Percentiles rank a stretch among this genome's conserved stretches.
Conservation (phyloP, 2,888 invertebrate genomes). For the Resseliella maxima region DNA sequence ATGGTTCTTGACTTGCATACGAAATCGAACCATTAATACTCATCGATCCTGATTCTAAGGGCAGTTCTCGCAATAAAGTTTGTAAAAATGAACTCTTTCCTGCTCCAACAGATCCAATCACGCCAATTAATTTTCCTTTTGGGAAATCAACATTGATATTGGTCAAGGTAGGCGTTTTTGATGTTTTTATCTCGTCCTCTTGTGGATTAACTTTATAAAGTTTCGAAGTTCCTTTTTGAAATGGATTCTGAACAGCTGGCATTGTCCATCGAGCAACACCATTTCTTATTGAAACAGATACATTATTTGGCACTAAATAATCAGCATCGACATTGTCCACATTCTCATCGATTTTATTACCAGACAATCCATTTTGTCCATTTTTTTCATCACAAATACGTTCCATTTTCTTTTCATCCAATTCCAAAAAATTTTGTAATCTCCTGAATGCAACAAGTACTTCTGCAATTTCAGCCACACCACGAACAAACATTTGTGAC, state of each 20-base stretch:
- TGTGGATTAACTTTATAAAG: neutral
- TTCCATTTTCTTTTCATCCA: slow-evolving; percentile 63
- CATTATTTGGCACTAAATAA: slow-evolving; percentile 61
- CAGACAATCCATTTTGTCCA: slow-evolving; percentile 15
- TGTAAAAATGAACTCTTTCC: slow-evolving; percentile 79
- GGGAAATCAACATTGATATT: slow-evolving; percentile 70
- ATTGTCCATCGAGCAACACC: slow-evolving; percentile 68
- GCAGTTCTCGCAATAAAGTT: slow-evolving; percentile 79
- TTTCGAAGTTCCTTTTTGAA: slow-evolving; percentile 5
- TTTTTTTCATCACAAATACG: slow-evolving; percentile 52
- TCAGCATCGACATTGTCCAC: slow-evolving; percentile 58
- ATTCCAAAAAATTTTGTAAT: slow-evolving; percentile 69
- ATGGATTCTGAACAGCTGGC: neutral
- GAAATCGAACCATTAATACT: slow-evolving; percentile 74
- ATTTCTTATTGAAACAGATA: slow-evolving; percentile 61
- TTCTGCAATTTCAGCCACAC: slow-evolving; percentile 84
- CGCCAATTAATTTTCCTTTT: slow-evolving; percentile 73
- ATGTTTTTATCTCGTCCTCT: neutral
- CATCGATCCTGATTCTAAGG: slow-evolving; percentile 69
- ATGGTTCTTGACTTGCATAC: slow-evolving; percentile 87
- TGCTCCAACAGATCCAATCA: slow-evolving; percentile 81
- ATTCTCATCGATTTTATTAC: neutral
- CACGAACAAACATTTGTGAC: slow-evolving; percentile 73
- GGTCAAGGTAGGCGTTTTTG: slow-evolving; percentile 64
- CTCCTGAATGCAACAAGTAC: slow-evolving; percentile 80